Conservation (phyloP, 2,888 invertebrate species). For the Cylindroiulus punctatus region DNA sequence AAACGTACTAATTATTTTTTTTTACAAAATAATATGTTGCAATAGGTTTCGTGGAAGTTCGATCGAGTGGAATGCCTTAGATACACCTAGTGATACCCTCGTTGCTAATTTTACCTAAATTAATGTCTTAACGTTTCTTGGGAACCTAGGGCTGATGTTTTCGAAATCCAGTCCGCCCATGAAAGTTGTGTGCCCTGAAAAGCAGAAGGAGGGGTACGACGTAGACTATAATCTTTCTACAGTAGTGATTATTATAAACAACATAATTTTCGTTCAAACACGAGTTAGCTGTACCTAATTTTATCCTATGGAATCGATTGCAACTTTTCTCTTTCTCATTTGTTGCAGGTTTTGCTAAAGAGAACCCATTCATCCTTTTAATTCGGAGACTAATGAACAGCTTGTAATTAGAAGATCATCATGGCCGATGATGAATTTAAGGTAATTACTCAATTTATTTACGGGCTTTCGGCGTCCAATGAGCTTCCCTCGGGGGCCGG, state of each 20-base stretch:
- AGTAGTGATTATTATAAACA: not conserved
- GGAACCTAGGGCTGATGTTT: not conserved
- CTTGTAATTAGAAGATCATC: constrained; percentile 17
- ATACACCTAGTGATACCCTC: too few species aligned
- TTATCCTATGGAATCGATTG: not conserved
- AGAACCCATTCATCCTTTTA: not conserved
- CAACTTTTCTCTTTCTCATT: not conserved
- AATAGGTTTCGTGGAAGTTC: too few species aligned
- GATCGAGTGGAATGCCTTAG: too few species aligned
- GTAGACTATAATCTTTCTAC: not conserved
- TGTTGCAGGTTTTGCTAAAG: not conserved
- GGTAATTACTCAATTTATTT: constrained; percentile 21
- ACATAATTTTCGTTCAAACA: not conserved
- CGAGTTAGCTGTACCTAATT: not conserved
- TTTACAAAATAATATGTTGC: too few species aligned
- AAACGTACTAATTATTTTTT: too few species aligned
- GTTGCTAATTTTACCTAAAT: too few species aligned
- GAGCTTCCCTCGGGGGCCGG: not conserved
- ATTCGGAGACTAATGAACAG: constrained; percentile 4
- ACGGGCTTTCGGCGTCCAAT: not conserved
- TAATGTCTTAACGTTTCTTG: not conserved
- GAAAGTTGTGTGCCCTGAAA: not conserved
- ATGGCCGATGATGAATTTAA: not conserved
- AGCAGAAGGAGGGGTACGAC: not conserved
- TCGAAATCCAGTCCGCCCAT: not conserved